Evolutionary conservation across 2,113 vertebrate genomes (phyloP).

Genomic region (human (Homo sapiens)): GRCh38 chr20:25023001-25023500

Average conservation of each 20-base stretch:
- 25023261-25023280: neutral
- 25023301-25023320: neutral
- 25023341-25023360: neutral
- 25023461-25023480: conserved; percentile 91
- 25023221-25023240: neutral
- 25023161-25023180: neutral
- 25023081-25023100: conserved; percentile 88
- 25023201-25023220: neutral
- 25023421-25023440: too few species aligned
- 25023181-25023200: neutral
- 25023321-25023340: neutral
- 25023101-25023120: neutral
- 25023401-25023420: neutral
- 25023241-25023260: neutral
- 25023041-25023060: conserved; percentile 93
- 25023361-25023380: neutral
- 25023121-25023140: neutral
- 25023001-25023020: conserved; percentile 94
- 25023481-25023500: conserved; percentile 87
- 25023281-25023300: neutral
- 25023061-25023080: conserved; percentile 85
- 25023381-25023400: neutral
- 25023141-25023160: neutral
- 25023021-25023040: conserved; percentile 92
- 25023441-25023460: neutral